These are phyloP conservation scores for Lathronympha strigana DNA, from an alignment of 2,888 invertebrate genomes.

Conservation along the genomic window DNA sequence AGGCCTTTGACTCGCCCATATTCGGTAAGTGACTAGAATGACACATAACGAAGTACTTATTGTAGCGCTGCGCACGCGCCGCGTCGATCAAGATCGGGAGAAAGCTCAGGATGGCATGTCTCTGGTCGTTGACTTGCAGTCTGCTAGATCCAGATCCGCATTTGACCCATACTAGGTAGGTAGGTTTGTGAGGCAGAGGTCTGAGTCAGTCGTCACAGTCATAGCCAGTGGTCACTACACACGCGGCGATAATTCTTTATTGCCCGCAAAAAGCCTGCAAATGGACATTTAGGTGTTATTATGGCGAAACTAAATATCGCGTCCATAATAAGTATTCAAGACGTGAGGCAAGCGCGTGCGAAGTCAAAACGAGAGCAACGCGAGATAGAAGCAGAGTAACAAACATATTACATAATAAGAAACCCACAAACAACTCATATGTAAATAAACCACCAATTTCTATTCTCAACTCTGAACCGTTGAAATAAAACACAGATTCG, in stretches of 20 bases:
- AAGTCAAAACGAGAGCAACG: constrained; percentile 21
- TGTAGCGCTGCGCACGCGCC: neutral
- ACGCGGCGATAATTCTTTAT: neutral
- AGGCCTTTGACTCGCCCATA: too few species aligned
- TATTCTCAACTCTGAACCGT: neutral
- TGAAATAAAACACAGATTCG: neutral
- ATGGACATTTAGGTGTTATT: constrained; percentile 16
- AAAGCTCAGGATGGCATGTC: constrained; percentile 1
- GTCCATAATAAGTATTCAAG: constrained; percentile 29
- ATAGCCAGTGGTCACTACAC: too few species aligned
- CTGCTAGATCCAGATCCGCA: neutral
- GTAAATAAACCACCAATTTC: neutral
- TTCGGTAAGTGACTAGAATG: too few species aligned
- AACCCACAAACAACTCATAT: neutral
- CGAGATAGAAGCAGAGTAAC: constrained; percentile 10
- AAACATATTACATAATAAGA: constrained; percentile 20
- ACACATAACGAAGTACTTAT: neutral
- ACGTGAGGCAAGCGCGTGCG: constrained; percentile 22
- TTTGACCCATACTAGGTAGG: too few species aligned
- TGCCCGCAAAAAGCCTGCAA: constrained; percentile 4
- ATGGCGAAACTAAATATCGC: constrained; percentile 21
- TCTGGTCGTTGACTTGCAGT: neutral
- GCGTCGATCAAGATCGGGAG: neutral
- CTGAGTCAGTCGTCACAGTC: too few species aligned
- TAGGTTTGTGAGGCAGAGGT: too few species aligned